phyloP scores from a whole-genome alignment of 2,113 vertebrate genomes.

The Myanophis thanlyinensis region DNA sequence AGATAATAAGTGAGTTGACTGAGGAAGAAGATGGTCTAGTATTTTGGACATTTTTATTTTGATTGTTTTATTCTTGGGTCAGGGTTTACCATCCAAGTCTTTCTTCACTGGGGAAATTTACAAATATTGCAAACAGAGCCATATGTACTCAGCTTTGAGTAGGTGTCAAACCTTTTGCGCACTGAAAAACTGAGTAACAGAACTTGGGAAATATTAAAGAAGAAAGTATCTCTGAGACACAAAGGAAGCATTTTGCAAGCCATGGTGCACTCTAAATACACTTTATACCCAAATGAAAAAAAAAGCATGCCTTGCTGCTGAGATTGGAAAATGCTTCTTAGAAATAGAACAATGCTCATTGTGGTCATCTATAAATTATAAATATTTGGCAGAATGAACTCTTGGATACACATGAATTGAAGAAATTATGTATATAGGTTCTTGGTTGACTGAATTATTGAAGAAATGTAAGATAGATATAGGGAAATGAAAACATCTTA shows the following conservation, averaged over 20 bases:
- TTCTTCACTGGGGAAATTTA: not conserved
- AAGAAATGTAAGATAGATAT: not conserved
- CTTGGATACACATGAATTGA: not conserved
- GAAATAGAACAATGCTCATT: not conserved
- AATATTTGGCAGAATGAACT: not conserved
- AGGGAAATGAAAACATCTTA: not conserved
- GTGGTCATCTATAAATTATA: not conserved
- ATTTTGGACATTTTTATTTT: not conserved
- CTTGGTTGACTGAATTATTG: not conserved
- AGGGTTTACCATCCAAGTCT: not conserved
- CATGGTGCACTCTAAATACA: not conserved
- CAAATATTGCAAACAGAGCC: not conserved
- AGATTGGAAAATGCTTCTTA: not conserved
- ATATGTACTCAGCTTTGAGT: not conserved
- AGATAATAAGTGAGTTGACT: not conserved
- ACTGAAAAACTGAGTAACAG: not conserved
- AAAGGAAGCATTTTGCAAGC: not conserved
- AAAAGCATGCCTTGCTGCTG: not conserved
- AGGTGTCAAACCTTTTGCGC: not conserved
- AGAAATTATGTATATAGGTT: not conserved
- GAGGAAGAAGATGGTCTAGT: not conserved
- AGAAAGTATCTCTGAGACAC: not conserved
- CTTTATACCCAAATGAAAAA: not conserved
- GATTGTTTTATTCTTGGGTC: not conserved
- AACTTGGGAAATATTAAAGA: not conserved